phyloP scores from a whole-genome alignment of 2,113 vertebrate species.

The Hypocryptadius cinnamomeus region DNA sequence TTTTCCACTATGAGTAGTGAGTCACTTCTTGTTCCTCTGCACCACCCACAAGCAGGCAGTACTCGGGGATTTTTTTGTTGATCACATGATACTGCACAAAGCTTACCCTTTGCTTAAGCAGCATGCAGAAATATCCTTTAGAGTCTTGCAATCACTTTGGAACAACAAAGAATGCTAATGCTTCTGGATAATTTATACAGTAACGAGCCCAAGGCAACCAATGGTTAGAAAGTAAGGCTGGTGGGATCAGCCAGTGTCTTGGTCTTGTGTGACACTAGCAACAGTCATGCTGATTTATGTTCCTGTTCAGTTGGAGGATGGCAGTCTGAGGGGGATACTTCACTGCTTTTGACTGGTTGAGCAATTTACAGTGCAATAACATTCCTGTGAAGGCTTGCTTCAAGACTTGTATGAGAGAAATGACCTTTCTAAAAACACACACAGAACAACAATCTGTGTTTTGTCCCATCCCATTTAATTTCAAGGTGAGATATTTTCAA shows the following conservation, averaged over 20 bases:
- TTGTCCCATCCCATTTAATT: not conserved
- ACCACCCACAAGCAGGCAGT: conserved; percentile 49
- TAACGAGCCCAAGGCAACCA: not conserved
- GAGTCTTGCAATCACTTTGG: not conserved
- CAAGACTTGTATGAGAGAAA: not conserved
- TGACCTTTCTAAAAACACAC: not conserved
- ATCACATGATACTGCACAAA: conserved; percentile 50
- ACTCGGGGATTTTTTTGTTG: not conserved
- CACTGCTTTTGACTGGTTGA: not conserved
- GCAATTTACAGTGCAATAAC: not conserved
- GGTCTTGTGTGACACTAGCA: not conserved
- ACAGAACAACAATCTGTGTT: not conserved
- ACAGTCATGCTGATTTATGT: not conserved
- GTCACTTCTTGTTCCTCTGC: conserved; percentile 63
- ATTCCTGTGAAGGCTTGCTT: not conserved
- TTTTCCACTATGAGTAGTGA: conserved; percentile 56
- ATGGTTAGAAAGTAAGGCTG: not conserved
- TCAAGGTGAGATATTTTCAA: not conserved
- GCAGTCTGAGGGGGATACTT: not conserved
- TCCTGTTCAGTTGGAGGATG: not conserved
- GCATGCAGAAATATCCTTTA: conserved; percentile 1
- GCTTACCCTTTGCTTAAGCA: conserved; percentile 9
- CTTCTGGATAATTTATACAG: not conserved
- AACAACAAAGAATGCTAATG: not conserved
- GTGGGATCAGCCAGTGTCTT: not conserved